Evolutionary conservation across 2,888 invertebrate genomes (phyloP), one percentile per base, ranked within the genome.

Genomic region (Branchipolynoe longqiensis): DNA sequence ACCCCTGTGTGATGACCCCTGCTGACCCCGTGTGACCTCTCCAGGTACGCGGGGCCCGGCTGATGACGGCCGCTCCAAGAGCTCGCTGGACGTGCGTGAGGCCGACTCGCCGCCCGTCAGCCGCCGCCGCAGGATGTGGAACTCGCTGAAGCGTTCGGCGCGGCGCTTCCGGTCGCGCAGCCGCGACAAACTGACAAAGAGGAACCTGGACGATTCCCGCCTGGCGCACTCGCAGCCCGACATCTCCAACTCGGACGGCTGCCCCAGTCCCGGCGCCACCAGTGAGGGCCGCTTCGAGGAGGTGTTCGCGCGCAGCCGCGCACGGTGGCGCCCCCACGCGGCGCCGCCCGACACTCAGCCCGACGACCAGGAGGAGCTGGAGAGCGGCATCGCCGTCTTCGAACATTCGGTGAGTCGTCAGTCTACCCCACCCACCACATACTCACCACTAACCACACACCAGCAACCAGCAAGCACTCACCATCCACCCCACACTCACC

Each of bases 21-120:
- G n/a, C n/a, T n/a, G n/a, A n/a, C n/a, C n/a, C n/a, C n/a, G n/a
- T n/a, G n/a, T n/a, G n/a, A n/a, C n/a, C 31, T n/a, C 36, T 82
- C 1, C 82, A 82, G 82, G 82, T 82, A 59, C 59, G 31, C n/a
- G 62, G 59, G 83, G 62, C n/a, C 59, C 40, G 40, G 83, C 40
- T 28, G 83, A 83, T 64, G 83, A 83, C 18, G 36, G 62, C n/a
- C 69, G 84, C 38, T 84, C 84, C 69, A 69, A 69, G 84, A 84
- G 84, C 48, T 84, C 84, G 22, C 69, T 73, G 33, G 84, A 84
- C 41, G 84, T 84, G 41, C 69, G 73, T 31, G 69, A 62, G 18
- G 48, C 73, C 31, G 84, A 84, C 28, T 84, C 84, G n/a, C 84
- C 84, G 28, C 84, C 84, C 48, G 33, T 73, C 38, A 54, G 41